Base-by-base conservation (phyloP, 2,797 vertebrate species). In the Acipenser oxyrinchus region DNA sequence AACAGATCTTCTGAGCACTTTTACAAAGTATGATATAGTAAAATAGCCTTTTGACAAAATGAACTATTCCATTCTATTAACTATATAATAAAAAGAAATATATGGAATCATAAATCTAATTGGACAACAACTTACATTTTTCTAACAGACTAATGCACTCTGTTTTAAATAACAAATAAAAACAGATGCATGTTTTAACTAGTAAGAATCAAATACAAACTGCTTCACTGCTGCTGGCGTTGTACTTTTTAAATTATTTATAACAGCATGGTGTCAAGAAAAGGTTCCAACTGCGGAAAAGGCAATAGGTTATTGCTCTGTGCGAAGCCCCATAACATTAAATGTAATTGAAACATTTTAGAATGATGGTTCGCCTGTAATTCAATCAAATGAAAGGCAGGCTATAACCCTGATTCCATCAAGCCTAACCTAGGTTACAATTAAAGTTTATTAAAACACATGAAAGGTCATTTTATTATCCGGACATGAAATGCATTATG, bases 271-370 rank as follows among this genome's bases (percentile, higher is more conserved):
- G 55, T 58, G 55, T n/a, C 12, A n/a, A 10, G 55, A 58, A n/a
- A 7, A 11, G 12, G 55, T 13, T 37, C 55, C 15, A 58, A 37
- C 37, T 37, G 37, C 37, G 55, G 11, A 58, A 58, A 58, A n/a
- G 55, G 10, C 10, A 58, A 58, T n/a, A 58, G 55, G 55, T 58
- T 58, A 58, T 58, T 58, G 55, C 55, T n/a, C 55, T n/a, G 55
- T 58, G 55, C 55, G 6, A 58, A 58, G 55, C 12, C 55, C 12
- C 55, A 58, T 58, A 58, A 58, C 12, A 58, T 58, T 58, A 58
- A 11, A 58, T 58, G 12, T 58, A 58, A 15, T 58, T 58, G 55
- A 58, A 58, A n/a, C 55, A 58, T 58, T 58, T 58, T 58, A 58
- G 55, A 58, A 58, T 8, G 55, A 7, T 11, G 55, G 55, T 58